Percentiles rank a stretch among this genome's conserved stretches.
phyloP scores from a whole-genome alignment of 1,140 invertebrate genomes.

The Cyrtorhinus lividipennis region DNA sequence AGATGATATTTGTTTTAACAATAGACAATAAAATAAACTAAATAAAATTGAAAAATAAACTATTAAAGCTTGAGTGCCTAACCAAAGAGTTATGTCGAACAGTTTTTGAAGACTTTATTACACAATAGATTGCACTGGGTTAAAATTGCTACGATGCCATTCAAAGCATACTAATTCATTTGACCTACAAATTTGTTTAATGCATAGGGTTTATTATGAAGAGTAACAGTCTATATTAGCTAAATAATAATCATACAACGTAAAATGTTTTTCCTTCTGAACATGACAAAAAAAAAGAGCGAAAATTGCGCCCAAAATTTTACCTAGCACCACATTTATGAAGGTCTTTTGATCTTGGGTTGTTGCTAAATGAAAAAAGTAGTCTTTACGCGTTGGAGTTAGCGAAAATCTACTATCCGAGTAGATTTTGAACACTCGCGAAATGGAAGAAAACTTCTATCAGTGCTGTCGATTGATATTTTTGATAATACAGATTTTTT shows the following conservation, averaged over 20 bases:
- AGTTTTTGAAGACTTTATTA: background rate
- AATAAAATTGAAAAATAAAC: slow-evolving; percentile 1
- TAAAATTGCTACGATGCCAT: background rate
- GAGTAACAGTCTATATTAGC: background rate
- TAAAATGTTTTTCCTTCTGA: background rate
- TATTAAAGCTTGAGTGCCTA: slow-evolving; percentile 7
- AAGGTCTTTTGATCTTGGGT: background rate
- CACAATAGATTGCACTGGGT: slow-evolving; percentile 2
- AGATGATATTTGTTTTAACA: background rate
- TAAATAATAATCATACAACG: background rate
- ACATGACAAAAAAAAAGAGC: background rate
- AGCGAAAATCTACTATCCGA: no score
- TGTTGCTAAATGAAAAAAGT: no score
- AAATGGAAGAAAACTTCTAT: no score
- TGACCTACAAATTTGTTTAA: no score
- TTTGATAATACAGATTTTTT: no score
- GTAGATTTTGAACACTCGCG: no score
- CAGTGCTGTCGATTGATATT: no score
- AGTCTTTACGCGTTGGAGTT: no score
- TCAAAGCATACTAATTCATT: background rate
- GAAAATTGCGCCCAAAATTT: background rate
- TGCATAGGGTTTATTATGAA: no score
- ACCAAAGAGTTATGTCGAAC: background rate
- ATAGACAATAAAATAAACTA: background rate
- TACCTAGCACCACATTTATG: background rate